A percentile compares a stretch with the other conserved stretches of the same genome.
phyloP scores from a whole-genome alignment of 2,888 invertebrate genomes.

The Macrosoma leucophasiata region DNA sequence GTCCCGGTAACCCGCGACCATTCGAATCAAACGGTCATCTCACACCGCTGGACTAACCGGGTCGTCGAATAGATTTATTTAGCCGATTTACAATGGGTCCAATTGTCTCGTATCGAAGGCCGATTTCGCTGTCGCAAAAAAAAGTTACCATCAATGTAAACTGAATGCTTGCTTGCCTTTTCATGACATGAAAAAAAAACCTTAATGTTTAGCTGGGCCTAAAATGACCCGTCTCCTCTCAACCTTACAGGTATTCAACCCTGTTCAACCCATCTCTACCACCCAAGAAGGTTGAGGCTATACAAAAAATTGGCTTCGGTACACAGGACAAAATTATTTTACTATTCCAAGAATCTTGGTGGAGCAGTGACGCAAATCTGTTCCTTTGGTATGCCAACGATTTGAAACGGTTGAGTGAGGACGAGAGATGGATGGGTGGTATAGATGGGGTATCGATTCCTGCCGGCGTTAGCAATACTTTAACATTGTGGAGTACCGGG shows the following conservation, averaged over 20 bases:
- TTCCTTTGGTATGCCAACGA: conserved; percentile 37
- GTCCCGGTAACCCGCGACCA: too few species aligned
- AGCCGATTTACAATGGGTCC: too few species aligned
- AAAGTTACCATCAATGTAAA: too few species aligned
- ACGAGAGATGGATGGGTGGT: conserved; percentile 31
- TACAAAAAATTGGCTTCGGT: conserved; percentile 77
- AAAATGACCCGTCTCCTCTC: too few species aligned
- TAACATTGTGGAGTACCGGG: conserved; percentile 32
- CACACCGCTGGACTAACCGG: too few species aligned
- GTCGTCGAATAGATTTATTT: too few species aligned
- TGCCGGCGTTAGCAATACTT: conserved; percentile 24
- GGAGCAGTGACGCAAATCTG: conserved; percentile 56
- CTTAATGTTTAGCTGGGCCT: too few species aligned
- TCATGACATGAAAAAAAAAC: too few species aligned
- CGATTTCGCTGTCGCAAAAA: too few species aligned
- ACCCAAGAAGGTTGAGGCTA: conserved; percentile 66
- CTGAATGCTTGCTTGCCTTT: too few species aligned
- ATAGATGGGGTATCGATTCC: conserved; percentile 25
- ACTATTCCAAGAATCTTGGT: conserved; percentile 78
- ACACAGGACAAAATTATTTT: conserved; percentile 80
- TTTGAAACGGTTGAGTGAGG: conserved; percentile 13
- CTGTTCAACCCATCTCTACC: conserved; percentile 77
- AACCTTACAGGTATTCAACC: conserved; percentile 41
- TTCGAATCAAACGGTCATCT: too few species aligned
- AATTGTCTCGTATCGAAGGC: too few species aligned